Base-by-base conservation (phyloP, 2,888 invertebrate genomes). In the Scaptomyza reducta region DNA sequence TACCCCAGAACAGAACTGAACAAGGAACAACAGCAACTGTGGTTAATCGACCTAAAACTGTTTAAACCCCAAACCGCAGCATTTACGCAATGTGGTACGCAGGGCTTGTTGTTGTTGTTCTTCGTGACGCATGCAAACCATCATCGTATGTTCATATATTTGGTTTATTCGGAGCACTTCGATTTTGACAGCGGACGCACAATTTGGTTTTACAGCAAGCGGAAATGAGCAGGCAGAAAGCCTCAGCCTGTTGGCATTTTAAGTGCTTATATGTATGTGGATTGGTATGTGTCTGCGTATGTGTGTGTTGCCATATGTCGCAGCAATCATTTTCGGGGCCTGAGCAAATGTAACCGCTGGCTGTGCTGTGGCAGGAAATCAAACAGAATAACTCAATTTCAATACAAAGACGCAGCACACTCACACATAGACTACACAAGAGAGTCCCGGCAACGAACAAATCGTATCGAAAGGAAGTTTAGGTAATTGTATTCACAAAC, bases 361-460 rank as follows among this genome's bases (percentile, higher is more conserved):
- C 70, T 58, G 69, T 60, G 63, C 33, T 50, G 38, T 45, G 63
- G 41, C 44, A 85, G 86, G 83, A 88, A 88, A 89, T 89, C 87
- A 89, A 89, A 89, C 78, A 84, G 83, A 88, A 89, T 88, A 87
- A 87, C 89, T 89, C 88, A 83, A 88, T 86, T 86, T 86, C 78
- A 74, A 82, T 82, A 79, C 83, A 85, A 89, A 87, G 86, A 77
- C 71, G 68, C 69, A 31, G 31, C 9, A 74, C 69, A 74, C 63
- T 49, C 42, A 57, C 67, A 77, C 42, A 57, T 62, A 77, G 56
- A 56, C 60, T 73, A 54, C 68, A 73, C 25, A 41, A 42, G 41
- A 55, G 46, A 38, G 16, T 16, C 22, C 22, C 22, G 40, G 3
- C 1, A 33, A 54, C 31, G 40, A 10, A 62, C 42, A 65, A 41